Percentiles rank a stretch among this genome's conserved stretches.
Evolutionary conservation across 2,888 invertebrate genomes (phyloP).

Genomic region (Antheraea assamensis): DNA sequence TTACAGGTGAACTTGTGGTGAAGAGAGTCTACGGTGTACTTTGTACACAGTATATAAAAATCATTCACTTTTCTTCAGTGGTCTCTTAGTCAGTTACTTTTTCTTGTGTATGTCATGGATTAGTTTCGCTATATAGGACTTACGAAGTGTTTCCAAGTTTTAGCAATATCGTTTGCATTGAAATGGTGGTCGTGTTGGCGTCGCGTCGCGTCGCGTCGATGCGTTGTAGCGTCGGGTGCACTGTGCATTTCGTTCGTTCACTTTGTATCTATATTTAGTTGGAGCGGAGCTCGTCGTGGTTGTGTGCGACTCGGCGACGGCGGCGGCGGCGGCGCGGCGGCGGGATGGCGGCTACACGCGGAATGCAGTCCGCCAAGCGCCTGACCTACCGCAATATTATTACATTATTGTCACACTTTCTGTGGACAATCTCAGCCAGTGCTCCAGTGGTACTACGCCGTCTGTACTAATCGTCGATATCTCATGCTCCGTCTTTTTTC

Average conservation of each 20-base stretch:
- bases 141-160: slow-evolving; percentile 23
- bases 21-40: too few relatives aligned
- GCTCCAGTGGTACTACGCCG: background rate
- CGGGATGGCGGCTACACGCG: slow-evolving; percentile 47
- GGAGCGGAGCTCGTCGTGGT: slow-evolving; percentile 44
- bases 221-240: slow-evolving; percentile 26
- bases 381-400: slow-evolving; percentile 64
- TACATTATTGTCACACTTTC: slow-evolving; percentile 70
- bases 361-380: slow-evolving; percentile 64
- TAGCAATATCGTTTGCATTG: slow-evolving; percentile 37
- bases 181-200: slow-evolving; percentile 12
- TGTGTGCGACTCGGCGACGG: slow-evolving; percentile 42
- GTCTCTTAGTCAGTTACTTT: too few relatives aligned
- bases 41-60: too few relatives aligned
- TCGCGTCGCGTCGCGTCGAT: slow-evolving; percentile 7
- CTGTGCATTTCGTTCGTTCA: slow-evolving; percentile 69
- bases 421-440: slow-evolving; percentile 47
- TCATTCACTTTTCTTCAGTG: too few relatives aligned
- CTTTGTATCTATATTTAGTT: slow-evolving; percentile 78
- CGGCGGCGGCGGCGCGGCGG: slow-evolving; percentile 36
- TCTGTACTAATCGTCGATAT: background rate
- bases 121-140: background rate
- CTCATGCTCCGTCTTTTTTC: background rate
- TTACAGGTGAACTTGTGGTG: too few relatives aligned
- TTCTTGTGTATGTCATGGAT: too few relatives aligned